phyloP scores from a whole-genome alignment of 2,113 vertebrate species.

The Speoplatyrhinus poulsoni region DNA sequence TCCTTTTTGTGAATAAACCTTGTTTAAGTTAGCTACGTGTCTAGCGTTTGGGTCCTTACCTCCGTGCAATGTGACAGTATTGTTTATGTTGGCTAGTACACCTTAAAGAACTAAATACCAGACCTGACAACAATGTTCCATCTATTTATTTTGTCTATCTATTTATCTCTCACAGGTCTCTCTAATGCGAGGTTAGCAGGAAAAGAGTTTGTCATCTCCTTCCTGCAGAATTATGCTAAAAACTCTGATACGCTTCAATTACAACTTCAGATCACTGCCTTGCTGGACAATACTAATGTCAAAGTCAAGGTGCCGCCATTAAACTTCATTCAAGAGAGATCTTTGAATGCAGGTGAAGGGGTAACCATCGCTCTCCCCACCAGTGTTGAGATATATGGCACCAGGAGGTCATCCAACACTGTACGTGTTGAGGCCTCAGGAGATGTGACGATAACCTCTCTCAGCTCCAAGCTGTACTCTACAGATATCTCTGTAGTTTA shows the following conservation, averaged over 20 bases:
- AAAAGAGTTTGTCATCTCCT: constrained; percentile 74
- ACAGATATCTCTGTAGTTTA: constrained; percentile 68
- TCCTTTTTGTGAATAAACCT: no score
- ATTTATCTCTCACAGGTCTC: constrained; percentile 21
- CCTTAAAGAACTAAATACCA: no score
- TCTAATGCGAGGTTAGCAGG: constrained; percentile 61
- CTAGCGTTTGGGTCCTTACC: no score
- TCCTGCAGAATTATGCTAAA: constrained; percentile 76
- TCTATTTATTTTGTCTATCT: neutral
- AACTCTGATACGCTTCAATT: constrained; percentile 44
- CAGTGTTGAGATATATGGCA: constrained; percentile 62
- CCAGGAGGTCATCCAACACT: constrained; percentile 31
- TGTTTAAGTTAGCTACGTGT: no score
- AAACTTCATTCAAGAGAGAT: constrained; percentile 45
- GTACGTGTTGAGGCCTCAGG: constrained; percentile 67
- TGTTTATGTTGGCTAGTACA: no score
- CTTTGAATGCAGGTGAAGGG: constrained; percentile 42
- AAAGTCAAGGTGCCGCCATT: constrained; percentile 59
- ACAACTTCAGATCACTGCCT: constrained; percentile 68
- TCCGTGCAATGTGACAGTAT: no score
- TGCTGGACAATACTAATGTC: constrained; percentile 56
- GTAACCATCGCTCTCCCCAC: constrained; percentile 52
- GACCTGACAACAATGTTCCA: no score
- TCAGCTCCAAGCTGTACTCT: constrained; percentile 71
- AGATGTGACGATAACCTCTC: constrained; percentile 66